Base-by-base conservation (phyloP, 1,140 invertebrate species). In the Cotesia chilonis region DNA sequence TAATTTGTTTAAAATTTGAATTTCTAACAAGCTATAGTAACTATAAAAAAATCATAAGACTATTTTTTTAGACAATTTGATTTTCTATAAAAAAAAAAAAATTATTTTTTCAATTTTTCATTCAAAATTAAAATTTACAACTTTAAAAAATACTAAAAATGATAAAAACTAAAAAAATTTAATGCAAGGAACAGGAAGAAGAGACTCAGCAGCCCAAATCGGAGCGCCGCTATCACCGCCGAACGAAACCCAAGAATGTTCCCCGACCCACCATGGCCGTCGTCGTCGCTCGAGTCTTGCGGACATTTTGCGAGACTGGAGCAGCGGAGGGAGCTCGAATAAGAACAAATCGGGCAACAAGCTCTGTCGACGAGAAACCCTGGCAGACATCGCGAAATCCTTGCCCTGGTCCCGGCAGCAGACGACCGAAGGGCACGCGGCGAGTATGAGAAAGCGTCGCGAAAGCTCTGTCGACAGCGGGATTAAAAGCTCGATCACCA, bases 161-260 rank as follows among this genome's bases (percentile, higher is more conserved):
- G 20, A 28, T 28, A 28, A 28, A 28, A 28, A 28, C 20, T 28
- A 51, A 52, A 10, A 20, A 57, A 57, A 10, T 14, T 41, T 47
- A 17, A 14, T 35, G 41, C 68, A 14, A 87, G 89, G 88, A 38
- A 83, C 88, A 72, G 94, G 93, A 71, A 89, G 95, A 63, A 88
- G 95, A 55, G 95, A 96, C 82, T 96, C 94, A 0, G 92, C 94
- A 2, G 94, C 95, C 0, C 95, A 97, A 84, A 95, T 96, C 76
- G 93, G 92, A n/a, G 63, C 71, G 67, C 91, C 92, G 77, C 92
- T 93, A 20, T 94, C 94, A 9, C 94, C 94, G 35, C 94, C 94
- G 59, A 93, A 89, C 65, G 91, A 92, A 75, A 87, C 87, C 1
- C 87, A 89, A 71, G 93, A 89, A 85, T 90, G 88, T 72, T 92